phyloP scores from a whole-genome alignment of 2,113 vertebrate genomes.

The Osmerus mordax region DNA sequence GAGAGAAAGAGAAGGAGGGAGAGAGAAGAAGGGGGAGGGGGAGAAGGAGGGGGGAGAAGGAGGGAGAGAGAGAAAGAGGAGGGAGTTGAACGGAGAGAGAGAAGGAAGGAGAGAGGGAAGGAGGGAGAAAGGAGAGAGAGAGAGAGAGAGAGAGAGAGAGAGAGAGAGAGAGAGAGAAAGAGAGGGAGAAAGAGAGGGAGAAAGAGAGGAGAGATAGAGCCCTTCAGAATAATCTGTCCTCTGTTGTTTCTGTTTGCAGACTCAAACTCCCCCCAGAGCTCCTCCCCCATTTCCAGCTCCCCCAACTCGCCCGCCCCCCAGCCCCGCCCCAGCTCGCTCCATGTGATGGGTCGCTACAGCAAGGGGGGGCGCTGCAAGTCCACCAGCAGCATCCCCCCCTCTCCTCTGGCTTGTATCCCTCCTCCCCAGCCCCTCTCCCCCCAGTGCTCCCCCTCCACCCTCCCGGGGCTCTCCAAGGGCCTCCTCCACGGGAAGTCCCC shows the following conservation, averaged over 20 bases:
- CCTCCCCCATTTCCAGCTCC: slow-evolving; percentile 88
- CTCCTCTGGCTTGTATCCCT: slow-evolving; percentile 87
- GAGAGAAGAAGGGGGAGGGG: no score
- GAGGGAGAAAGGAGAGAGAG: no score
- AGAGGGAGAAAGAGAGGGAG: no score
- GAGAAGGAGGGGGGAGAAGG: no score
- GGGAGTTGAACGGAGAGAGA: no score
- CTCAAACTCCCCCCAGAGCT: slow-evolving; percentile 77
- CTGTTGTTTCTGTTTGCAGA: slow-evolving; percentile 65
- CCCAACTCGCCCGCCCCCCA: slow-evolving; percentile 88
- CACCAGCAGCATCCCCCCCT: slow-evolving; percentile 90
- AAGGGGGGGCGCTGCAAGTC: slow-evolving; percentile 90
- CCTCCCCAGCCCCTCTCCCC: slow-evolving; percentile 82
- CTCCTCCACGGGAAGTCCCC: slow-evolving; percentile 82
- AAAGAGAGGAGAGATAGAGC: no score
- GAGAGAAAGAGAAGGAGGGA: no score
- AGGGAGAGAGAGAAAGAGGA: no score
- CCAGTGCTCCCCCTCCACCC: slow-evolving; percentile 80
- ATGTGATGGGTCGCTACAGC: slow-evolving; percentile 82
- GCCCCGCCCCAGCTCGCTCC: slow-evolving; percentile 88
- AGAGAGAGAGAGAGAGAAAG: no score
- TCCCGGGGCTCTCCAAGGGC: slow-evolving; percentile 72
- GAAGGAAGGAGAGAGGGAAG: no score
- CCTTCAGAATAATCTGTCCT: background rate
- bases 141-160: no score